Conservation (phyloP, 2,797 vertebrate genomes). For the Chanos chanos region DNA sequence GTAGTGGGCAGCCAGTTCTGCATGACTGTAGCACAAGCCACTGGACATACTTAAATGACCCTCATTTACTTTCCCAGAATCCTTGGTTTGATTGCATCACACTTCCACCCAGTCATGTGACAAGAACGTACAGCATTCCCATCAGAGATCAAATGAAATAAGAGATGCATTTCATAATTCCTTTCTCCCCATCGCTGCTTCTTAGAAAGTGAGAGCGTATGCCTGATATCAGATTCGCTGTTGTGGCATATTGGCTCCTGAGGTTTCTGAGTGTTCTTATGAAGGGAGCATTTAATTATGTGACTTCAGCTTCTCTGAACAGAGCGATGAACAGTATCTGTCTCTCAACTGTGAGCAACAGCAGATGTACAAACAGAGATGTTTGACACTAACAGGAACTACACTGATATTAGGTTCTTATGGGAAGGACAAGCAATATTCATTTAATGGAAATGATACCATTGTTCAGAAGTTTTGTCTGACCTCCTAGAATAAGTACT, state of each 20-base stretch:
- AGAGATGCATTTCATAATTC: too few species aligned
- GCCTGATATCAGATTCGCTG: too few species aligned
- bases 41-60: slow-evolving; percentile 27
- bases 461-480: not conserved
- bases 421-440: slow-evolving; percentile 26
- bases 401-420: slow-evolving; percentile 5
- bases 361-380: too few species aligned
- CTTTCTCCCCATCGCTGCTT: too few species aligned
- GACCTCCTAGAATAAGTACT: slow-evolving; percentile 13
- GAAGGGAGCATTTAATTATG: too few species aligned
- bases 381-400: slow-evolving; percentile 24
- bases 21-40: slow-evolving; percentile 3
- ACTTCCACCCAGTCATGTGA: slow-evolving; percentile 29
- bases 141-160: slow-evolving; percentile 27
- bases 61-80: slow-evolving; percentile 38
- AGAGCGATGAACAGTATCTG: too few species aligned
- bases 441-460: slow-evolving; percentile 21
- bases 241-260: too few species aligned
- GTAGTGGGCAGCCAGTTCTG: slow-evolving; percentile 4
- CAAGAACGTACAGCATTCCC: slow-evolving; percentile 22
- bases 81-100: slow-evolving; percentile 26
- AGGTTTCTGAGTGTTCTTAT: too few species aligned
- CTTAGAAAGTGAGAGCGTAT: too few species aligned
- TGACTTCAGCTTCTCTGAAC: too few species aligned
- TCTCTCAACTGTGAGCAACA: too few species aligned